Percentiles rank a stretch among this genome's conserved stretches.
Conservation (phyloP, 2,797 vertebrate genomes). For the Moxostoma hubbsi region DNA sequence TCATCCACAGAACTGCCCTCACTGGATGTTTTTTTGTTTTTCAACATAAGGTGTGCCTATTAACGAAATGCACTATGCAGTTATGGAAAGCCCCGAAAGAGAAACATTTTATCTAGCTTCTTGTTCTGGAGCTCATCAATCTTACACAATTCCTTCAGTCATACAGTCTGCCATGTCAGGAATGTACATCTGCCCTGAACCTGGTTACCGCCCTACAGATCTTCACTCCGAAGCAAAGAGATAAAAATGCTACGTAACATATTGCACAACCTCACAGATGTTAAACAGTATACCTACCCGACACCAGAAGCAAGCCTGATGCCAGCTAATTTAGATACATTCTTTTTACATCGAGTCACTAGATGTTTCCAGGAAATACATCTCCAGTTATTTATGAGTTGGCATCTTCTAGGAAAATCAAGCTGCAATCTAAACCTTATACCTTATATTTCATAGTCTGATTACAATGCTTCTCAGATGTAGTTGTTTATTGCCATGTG, state of each 20-base stretch:
- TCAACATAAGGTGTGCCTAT: constrained; percentile 16
- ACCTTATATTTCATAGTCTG: background rate
- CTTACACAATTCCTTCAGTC: constrained; percentile 53
- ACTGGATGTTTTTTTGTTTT: too few relatives aligned
- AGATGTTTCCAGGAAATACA: constrained; percentile 23
- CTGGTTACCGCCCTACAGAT: constrained; percentile 36
- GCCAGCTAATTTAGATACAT: background rate
- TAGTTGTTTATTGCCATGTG: constrained; percentile 30
- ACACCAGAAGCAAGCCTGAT: too few relatives aligned
- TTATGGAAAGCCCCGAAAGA: constrained; percentile 9
- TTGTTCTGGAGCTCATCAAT: constrained; percentile 21
- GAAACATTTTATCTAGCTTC: constrained; percentile 10
- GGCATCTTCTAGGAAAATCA: too few relatives aligned
- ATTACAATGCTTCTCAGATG: background rate
- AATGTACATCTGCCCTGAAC: constrained; percentile 58
- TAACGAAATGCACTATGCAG: background rate
- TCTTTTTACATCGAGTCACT: constrained; percentile 32
- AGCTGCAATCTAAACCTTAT: background rate
- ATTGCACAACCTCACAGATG: background rate
- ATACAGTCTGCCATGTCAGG: constrained; percentile 56
- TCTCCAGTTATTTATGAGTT: too few relatives aligned
- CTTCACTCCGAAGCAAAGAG: constrained; percentile 6
- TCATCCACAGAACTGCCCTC: too few relatives aligned
- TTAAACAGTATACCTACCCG: too few relatives aligned
- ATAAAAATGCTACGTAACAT: constrained; percentile 6